Base-by-base conservation (phyloP, 1,140 invertebrate species). In the Caenorhabditis tropicalis region DNA sequence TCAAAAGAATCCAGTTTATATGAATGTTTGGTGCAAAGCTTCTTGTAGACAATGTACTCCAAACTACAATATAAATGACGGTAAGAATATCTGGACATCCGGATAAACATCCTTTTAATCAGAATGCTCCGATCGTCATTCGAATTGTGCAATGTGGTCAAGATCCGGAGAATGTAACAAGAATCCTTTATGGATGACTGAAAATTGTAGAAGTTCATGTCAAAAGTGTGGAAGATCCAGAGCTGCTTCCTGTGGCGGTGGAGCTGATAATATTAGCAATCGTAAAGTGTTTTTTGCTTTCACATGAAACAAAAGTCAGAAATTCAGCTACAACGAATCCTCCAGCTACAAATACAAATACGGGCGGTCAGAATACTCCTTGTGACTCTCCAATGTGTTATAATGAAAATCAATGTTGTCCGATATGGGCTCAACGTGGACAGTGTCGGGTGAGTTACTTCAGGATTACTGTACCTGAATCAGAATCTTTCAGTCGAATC, bases 381-480 rank as follows among this genome's bases (percentile, higher is more conserved):
- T 53, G 49, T 43, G 51, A 70, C 27, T 81, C 65, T 2, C 29
- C 31, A n/a, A 86, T 83, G 19, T 87, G 86, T 56, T 87, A 65
- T 49, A 87, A 87, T 79, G 86, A 87, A 82, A 79, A 86, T 58
- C 46, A 83, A 19, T 87, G 86, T 65, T 87, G 86, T 60, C 85
- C 83, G n/a, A 58, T 82, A 0, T 87, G 86, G 86, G 86, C 70
- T 0, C 82, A 80, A 27, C 82, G 49, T 33, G 86, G 86, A 29
- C 49, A 87, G 58, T 87, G 86, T 46, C 43, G 39, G 58, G 58
- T 65, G n/a, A 33, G 29, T 5, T 27, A n/a, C 4, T 16, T 19
- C 4, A 4, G 21, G 24, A 27, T 4, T 27, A 56, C 21, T 29
- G 19, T 56, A 56, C 21, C 1, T n/a, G 9, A 56, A 7, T 5